phyloP scores from a whole-genome alignment of 2,797 vertebrate genomes.

The Malacoctenus gilli region DNA sequence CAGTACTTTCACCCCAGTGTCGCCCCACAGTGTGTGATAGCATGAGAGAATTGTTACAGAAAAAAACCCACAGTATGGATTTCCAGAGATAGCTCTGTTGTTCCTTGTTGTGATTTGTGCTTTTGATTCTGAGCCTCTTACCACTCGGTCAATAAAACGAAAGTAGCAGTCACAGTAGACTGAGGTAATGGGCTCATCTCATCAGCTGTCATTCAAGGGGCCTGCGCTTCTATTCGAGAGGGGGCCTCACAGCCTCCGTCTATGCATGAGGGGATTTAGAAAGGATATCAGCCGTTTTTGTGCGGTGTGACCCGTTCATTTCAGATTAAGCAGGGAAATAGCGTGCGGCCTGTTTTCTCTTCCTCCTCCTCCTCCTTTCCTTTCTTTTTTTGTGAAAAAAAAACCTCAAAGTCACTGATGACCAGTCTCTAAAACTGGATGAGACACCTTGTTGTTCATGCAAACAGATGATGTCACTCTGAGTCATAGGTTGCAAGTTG shows the following conservation, averaged over 20 bases:
- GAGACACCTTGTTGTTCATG: slow-evolving; percentile 58
- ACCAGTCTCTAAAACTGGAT: slow-evolving; percentile 39
- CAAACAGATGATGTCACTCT: slow-evolving; percentile 65
- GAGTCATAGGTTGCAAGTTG: slow-evolving; percentile 64
- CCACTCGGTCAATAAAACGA: slow-evolving; percentile 68
- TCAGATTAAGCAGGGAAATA: slow-evolving; percentile 52
- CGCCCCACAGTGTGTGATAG: slow-evolving; percentile 53
- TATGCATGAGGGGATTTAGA: slow-evolving; percentile 60
- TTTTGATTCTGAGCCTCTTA: slow-evolving; percentile 63
- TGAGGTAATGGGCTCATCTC: slow-evolving; percentile 65
- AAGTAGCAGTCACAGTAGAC: slow-evolving; percentile 60
- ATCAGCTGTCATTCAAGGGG: slow-evolving; percentile 64
- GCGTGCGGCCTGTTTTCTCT: neutral
- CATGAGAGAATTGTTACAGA: slow-evolving; percentile 43
- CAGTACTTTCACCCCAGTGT: slow-evolving; percentile 61
- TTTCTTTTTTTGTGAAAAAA: slow-evolving; percentile 19
- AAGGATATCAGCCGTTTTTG: slow-evolving; percentile 48
- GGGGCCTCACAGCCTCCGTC: slow-evolving; percentile 42
- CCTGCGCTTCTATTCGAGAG: slow-evolving; percentile 54
- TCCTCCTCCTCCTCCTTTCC: slow-evolving; percentile 29
- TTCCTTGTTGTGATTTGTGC: slow-evolving; percentile 68
- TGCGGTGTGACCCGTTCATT: slow-evolving; percentile 34
- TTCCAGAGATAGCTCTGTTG: slow-evolving; percentile 55
- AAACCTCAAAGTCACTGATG: slow-evolving; percentile 62
- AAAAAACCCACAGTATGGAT: slow-evolving; percentile 45